These are phyloP conservation scores for Sebastes vulpes DNA, from an alignment of 2,797 vertebrate genomes.

Conservation along the genomic window DNA sequence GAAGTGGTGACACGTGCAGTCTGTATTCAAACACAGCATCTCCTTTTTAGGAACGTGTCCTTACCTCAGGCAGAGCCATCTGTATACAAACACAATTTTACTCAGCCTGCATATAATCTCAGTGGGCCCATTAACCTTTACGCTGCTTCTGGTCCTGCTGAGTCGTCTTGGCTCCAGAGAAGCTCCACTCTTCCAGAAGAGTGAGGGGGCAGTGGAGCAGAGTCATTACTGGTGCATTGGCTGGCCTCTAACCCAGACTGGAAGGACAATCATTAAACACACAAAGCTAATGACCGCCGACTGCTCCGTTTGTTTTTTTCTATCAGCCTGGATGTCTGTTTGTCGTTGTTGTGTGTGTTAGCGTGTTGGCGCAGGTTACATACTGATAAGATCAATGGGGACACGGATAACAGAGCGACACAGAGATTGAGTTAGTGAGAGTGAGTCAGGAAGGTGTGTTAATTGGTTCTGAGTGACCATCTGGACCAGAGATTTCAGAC, in stretches of 20 bases:
- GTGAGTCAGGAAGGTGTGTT: constrained; percentile 55
- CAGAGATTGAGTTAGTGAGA: constrained; percentile 11
- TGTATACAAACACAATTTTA: constrained; percentile 27
- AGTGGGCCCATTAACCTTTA: constrained; percentile 49
- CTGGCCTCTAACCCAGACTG: constrained; percentile 41
- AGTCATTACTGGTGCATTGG: constrained; percentile 47
- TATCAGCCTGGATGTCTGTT: constrained; percentile 14
- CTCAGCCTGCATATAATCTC: constrained; percentile 39
- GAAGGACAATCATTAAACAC: constrained; percentile 54
- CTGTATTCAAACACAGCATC: too few relatives aligned
- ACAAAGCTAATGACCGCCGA: constrained; percentile 53
- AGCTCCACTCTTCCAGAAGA: constrained; percentile 30
- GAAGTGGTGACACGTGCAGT: too few relatives aligned
- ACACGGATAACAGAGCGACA: background rate
- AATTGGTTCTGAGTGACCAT: constrained; percentile 61
- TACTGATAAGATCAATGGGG: background rate
- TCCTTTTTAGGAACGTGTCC: background rate
- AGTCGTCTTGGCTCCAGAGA: constrained; percentile 42
- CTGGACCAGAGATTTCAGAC: constrained; percentile 51
- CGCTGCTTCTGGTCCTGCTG: constrained; percentile 39
- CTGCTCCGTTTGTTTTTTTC: constrained; percentile 37
- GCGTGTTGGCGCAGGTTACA: background rate
- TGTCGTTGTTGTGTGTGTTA: background rate
- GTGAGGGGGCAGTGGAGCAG: constrained; percentile 27
- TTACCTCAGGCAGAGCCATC: constrained; percentile 31